Conservation (phyloP, 2,888 invertebrate genomes). For the Plagodis dolabraria region DNA sequence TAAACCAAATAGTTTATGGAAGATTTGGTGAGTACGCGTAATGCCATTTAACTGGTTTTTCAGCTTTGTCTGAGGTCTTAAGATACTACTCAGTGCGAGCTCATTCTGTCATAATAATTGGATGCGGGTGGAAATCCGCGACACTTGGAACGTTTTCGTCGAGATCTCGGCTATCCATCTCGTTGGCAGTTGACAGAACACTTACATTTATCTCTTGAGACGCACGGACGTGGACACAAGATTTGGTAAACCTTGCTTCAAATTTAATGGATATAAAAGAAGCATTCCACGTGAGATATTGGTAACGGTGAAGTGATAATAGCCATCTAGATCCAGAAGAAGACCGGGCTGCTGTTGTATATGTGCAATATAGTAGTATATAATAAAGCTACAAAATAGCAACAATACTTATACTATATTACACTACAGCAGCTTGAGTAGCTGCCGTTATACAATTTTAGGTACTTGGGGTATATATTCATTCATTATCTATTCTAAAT, state of each 20-base stretch:
- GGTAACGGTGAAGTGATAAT: no score
- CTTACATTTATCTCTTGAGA: slow-evolving; percentile 72
- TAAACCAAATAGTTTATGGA: no score
- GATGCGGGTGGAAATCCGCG: slow-evolving; percentile 51
- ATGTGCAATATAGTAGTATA: no score
- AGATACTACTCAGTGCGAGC: slow-evolving; percentile 35
- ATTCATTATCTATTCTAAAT: no score
- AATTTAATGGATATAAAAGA: slow-evolving; percentile 49
- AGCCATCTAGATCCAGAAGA: no score
- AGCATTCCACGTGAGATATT: neutral
- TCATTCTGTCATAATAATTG: slow-evolving; percentile 58
- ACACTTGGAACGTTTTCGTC: slow-evolving; percentile 54
- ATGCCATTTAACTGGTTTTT: neutral
- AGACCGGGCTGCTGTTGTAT: no score
- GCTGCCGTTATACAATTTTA: no score
- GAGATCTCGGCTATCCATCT: slow-evolving; percentile 69
- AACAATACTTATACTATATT: no score
- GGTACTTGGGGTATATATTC: no score
- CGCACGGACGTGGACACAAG: slow-evolving; percentile 42
- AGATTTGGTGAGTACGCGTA: no score
- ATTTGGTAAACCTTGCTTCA: slow-evolving; percentile 52
- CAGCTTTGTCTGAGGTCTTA: neutral
- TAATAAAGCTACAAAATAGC: no score
- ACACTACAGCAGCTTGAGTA: no score
- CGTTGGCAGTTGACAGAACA: slow-evolving; percentile 70